Percentiles rank a stretch among this genome's conserved stretches.
These are phyloP conservation scores for Palythoa caribaeorum DNA, from an alignment of 92 coral and sea anemone genomes.

Conservation along the genomic window DNA sequence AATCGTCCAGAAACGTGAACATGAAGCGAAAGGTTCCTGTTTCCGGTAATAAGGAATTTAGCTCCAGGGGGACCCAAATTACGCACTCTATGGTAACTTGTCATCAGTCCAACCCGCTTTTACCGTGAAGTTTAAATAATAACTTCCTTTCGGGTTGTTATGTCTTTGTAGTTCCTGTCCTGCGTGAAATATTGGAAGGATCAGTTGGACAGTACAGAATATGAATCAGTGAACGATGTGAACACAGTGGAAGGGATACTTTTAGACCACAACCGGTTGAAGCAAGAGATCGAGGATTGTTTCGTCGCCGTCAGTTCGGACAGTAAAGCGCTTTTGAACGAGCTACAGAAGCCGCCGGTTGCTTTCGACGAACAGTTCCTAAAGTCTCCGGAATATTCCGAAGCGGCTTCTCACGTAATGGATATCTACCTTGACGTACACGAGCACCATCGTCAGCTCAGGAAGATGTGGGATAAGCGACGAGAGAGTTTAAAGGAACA, in stretches of 20 bases:
- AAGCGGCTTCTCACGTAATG: conserved; percentile 98
- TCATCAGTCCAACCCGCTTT: background rate
- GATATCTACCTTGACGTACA: conserved; percentile 96
- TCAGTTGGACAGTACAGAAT: conserved; percentile 72
- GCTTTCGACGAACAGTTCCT: conserved; percentile 84
- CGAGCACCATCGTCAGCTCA: conserved; percentile 97
- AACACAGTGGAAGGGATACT: conserved; percentile 77
- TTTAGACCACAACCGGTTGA: conserved; percentile 72
- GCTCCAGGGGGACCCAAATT: conserved; percentile 27
- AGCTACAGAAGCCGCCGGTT: conserved; percentile 89
- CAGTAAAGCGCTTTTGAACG: conserved; percentile 94
- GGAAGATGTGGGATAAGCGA: conserved; percentile 91
- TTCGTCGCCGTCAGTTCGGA: conserved; percentile 93
- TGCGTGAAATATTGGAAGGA: conserved; percentile 91
- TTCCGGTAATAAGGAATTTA: conserved; percentile 32
- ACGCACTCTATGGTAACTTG: background rate
- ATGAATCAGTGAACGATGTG: conserved; percentile 72
- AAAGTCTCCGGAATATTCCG: conserved; percentile 94
- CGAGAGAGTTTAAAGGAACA: conserved; percentile 82
- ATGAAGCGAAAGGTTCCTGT: background rate
- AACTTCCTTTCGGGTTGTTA: background rate
- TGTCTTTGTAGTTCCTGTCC: conserved; percentile 81
- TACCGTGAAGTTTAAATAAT: background rate
- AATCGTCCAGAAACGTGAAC: background rate
- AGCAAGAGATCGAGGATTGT: conserved; percentile 91